These are phyloP conservation scores for Andinoacara biseriatus DNA, from an alignment of 2,113 vertebrate species.

Conservation along the genomic window DNA sequence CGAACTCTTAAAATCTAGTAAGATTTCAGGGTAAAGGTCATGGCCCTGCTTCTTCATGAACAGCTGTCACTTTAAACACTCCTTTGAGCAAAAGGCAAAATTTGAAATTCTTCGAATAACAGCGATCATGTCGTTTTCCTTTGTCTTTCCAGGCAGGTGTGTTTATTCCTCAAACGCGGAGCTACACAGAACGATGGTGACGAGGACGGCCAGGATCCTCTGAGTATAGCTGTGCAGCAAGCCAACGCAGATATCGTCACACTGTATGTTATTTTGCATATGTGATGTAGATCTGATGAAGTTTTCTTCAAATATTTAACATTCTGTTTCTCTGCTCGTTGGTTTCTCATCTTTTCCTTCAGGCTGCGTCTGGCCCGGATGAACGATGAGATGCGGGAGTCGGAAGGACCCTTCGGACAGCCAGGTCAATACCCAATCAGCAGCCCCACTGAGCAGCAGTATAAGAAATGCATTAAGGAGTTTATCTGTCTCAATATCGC, in stretches of 20 bases:
- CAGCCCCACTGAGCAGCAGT: constrained; percentile 97
- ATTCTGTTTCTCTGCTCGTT: background rate
- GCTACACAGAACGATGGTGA: constrained; percentile 91
- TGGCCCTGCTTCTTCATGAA: no score
- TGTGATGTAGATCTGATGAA: background rate
- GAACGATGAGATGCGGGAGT: constrained; percentile 98
- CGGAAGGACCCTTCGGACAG: constrained; percentile 90
- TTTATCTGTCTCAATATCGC: constrained; percentile 96
- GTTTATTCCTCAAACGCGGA: constrained; percentile 94
- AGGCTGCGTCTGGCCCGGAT: constrained; percentile 95
- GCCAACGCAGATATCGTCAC: constrained; percentile 98
- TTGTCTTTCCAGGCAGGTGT: constrained; percentile 88
- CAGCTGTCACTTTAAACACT: no score
- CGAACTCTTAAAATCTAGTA: no score
- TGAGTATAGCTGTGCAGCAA: constrained; percentile 92
- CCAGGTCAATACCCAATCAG: constrained; percentile 89
- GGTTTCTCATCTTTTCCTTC: background rate
- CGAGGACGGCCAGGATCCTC: constrained; percentile 90
- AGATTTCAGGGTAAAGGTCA: no score
- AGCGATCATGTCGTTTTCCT: background rate
- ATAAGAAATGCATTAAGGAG: constrained; percentile 96
- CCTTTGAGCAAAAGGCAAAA: no score
- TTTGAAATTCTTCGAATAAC: no score
- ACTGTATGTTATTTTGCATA: constrained; percentile 80
- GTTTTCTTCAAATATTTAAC: background rate